Evolutionary conservation across 1,140 invertebrate species (phyloP), one percentile per base, ranked within the genome.

Genomic region (Aplysia californica): DNA sequence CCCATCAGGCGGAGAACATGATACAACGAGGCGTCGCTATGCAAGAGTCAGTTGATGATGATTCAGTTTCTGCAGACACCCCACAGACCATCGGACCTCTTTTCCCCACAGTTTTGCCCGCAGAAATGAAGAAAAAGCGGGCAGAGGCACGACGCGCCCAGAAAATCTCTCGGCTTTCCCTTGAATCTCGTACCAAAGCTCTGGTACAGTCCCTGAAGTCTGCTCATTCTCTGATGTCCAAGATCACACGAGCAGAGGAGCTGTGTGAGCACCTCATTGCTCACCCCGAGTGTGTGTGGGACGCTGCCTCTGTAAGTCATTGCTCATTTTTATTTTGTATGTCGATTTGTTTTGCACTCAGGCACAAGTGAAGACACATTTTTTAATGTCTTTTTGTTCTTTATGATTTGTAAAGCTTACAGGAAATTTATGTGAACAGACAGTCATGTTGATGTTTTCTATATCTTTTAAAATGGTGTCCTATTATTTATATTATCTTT

Each of bases 221-320:
- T 31, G 93, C 94, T 0, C 91, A 92, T 80, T 93, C 91, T 3
- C 86, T 88, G 33, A 86, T 90, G n/a, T 93, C 93, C 2, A 92
- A 92, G 74, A 83, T 92, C 55, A 91, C 90, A 50, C 89, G 93
- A 77, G 85, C 94, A 1, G 92, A 94, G 82, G 93, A 94, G 85
- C 90, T 96, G 31, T 92, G 93, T 56, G 87, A 89, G 15, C 94
- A 95, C 85, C 85, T 96, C 0, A 91, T 93, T 66, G 91, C 93
- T 73, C 94, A 93, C 90, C 94, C 94, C 0, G 93, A 94, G 83
- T 92, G 94, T 2, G 92, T 93, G 81, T 91, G 93, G 86, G 90
- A 92, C 76, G 94, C 94, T 75, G 92, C 94, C 26, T 94, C 94
- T 90, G 93, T 94, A 90, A 85, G 79, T 61, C 31, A 5, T 35